These are phyloP conservation scores for Ypsolopha scabrella DNA, from an alignment of 2,888 invertebrate genomes.

Conservation along the genomic window DNA sequence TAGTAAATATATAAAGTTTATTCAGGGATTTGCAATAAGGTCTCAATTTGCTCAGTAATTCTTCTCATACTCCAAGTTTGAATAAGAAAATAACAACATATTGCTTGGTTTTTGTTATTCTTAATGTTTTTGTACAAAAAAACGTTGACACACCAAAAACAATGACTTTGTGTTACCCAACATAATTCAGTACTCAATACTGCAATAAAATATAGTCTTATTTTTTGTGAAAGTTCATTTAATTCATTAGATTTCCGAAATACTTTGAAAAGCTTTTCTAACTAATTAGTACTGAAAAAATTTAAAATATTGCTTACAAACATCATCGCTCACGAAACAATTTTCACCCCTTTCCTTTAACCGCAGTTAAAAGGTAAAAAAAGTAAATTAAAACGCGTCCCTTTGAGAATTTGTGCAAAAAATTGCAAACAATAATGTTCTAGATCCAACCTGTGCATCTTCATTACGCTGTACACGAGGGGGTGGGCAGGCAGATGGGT, in stretches of 20 bases:
- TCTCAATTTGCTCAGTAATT: too few species aligned
- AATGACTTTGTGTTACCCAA: too few species aligned
- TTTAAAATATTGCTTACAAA: background rate
- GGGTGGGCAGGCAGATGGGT: conserved; percentile 37
- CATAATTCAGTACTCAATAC: too few species aligned
- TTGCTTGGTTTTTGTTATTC: too few species aligned
- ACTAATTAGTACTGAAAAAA: background rate
- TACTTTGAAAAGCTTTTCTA: background rate
- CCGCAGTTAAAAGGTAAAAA: background rate
- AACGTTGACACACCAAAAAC: too few species aligned
- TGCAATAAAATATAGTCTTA: too few species aligned
- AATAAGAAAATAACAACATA: too few species aligned
- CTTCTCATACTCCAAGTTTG: too few species aligned
- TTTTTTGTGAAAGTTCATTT: too few species aligned
- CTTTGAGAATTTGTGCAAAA: conserved; percentile 13
- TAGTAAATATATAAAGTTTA: too few species aligned
- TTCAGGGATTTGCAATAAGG: too few species aligned
- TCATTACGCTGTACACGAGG: conserved; percentile 21
- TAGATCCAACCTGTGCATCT: conserved; percentile 16
- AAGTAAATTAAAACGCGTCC: conserved; percentile 12
- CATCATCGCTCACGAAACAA: background rate
- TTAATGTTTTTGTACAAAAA: too few species aligned
- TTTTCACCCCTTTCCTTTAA: background rate
- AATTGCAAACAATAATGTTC: conserved; percentile 26
- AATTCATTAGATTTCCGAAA: background rate